phyloP scores from a whole-genome alignment of 2,797 vertebrate genomes.

The Bradypus variegatus region DNA sequence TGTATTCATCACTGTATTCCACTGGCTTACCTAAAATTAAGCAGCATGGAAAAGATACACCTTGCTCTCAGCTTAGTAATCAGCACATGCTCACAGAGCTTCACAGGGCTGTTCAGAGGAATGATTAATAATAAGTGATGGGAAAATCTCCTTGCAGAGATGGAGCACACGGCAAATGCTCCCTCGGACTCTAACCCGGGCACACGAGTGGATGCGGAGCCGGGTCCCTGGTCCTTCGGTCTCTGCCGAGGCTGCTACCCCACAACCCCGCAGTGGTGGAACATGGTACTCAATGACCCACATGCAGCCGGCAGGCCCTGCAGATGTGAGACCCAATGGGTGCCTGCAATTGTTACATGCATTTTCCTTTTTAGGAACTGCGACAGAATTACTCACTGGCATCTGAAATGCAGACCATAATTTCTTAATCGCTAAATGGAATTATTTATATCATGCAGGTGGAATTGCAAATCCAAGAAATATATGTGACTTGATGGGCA shows the following conservation, averaged over 20 bases:
- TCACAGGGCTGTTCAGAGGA: constrained; percentile 10
- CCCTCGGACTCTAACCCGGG: neutral
- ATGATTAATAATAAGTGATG: constrained; percentile 28
- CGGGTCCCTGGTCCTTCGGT: neutral
- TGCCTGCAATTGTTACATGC: neutral
- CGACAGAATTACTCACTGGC: neutral
- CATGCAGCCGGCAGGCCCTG: neutral
- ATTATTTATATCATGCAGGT: neutral
- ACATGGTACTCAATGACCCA: neutral
- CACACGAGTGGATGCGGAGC: neutral
- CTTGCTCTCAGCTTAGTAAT: constrained; percentile 12
- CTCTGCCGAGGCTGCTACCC: neutral
- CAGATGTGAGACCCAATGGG: neutral
- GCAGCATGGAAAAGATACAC: neutral
- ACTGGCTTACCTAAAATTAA: neutral
- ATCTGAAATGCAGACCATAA: neutral
- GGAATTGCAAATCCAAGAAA: constrained; percentile 15
- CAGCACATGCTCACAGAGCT: neutral
- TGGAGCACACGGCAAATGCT: neutral
- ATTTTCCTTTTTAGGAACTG: neutral
- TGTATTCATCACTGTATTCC: neutral
- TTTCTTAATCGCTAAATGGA: constrained; percentile 28
- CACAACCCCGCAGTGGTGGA: too few species aligned
- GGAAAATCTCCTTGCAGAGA: constrained; percentile 18
- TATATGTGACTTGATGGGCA: neutral